Conservation (phyloP, 1,140 invertebrate genomes). For the Drosophila novamexicana region DNA sequence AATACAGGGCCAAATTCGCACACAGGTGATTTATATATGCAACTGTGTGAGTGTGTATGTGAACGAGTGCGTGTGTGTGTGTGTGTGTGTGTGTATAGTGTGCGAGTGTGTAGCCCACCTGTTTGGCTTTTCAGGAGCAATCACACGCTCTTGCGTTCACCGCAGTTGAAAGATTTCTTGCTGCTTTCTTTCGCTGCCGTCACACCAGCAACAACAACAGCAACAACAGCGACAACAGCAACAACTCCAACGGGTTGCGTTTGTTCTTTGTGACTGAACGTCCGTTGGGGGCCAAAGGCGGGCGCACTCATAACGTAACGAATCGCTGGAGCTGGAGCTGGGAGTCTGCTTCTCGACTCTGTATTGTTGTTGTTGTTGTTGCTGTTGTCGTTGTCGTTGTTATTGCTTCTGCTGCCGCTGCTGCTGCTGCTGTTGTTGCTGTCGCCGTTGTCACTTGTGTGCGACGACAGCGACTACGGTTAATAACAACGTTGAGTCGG, state of each 20-base stretch:
- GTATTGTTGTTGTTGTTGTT: background rate
- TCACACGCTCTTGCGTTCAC: constrained; percentile 65
- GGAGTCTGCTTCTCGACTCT: constrained; percentile 46
- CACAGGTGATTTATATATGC: constrained; percentile 28
- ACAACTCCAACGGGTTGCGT: constrained; percentile 55
- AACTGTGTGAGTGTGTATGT: constrained; percentile 10
- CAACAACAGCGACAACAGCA: constrained; percentile 5
- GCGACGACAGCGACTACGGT: constrained; percentile 54
- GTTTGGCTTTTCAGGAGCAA: constrained; percentile 71
- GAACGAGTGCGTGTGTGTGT: constrained; percentile 17
- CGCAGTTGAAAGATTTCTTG: constrained; percentile 66
- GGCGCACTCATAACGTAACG: constrained; percentile 53
- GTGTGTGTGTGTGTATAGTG: constrained; percentile 22
- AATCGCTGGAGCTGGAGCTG: constrained; percentile 52
- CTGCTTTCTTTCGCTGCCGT: constrained; percentile 59
- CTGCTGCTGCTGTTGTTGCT: constrained; percentile 10
- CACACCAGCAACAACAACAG: constrained; percentile 32
- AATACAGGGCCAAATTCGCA: constrained; percentile 36
- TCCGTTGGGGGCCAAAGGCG: constrained; percentile 41
- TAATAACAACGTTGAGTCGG: constrained; percentile 60
- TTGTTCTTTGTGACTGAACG: constrained; percentile 74
- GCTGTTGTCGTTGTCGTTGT: background rate
- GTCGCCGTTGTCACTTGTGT: constrained; percentile 52
- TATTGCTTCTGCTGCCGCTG: background rate
- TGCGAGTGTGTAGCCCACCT: constrained; percentile 48